Percentiles rank a stretch among this genome's conserved stretches.
These are phyloP conservation scores for Cabera pusaria DNA, from an alignment of 2,888 invertebrate species.

Conservation along the genomic window DNA sequence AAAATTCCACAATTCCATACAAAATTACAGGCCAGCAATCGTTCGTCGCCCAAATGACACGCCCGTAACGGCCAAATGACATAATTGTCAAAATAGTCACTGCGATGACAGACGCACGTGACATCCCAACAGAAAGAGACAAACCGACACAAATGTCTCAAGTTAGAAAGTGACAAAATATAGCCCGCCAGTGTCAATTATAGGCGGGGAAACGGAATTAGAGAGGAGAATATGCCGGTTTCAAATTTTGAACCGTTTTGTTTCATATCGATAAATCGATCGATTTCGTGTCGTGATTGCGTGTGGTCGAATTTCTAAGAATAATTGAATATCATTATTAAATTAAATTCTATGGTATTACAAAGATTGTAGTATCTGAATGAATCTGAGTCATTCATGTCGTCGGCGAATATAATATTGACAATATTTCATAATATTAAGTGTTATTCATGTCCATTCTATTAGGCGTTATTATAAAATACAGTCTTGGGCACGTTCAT, in stretches of 20 bases:
- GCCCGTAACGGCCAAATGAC: conserved; percentile 80
- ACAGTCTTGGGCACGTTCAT: conserved; percentile 68
- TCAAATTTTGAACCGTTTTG: conserved; percentile 81
- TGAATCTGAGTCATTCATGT: conserved; percentile 65
- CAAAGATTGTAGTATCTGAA: conserved; percentile 66
- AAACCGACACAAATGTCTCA: conserved; percentile 26
- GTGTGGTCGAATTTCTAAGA: conserved; percentile 80
- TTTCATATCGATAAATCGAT: conserved; percentile 81
- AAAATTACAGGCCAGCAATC: conserved; percentile 77
- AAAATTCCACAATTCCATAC: conserved; percentile 73
- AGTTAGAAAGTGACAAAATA: conserved; percentile 49
- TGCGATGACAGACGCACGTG: conserved; percentile 78
- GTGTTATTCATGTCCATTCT: conserved; percentile 49
- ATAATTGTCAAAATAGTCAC: conserved; percentile 83
- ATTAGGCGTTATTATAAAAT: conserved; percentile 50
- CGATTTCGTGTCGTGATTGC: conserved; percentile 71
- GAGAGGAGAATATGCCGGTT: conserved; percentile 72
- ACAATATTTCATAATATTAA: conserved; percentile 61
- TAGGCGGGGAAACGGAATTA: conserved; percentile 82
- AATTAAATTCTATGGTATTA: conserved; percentile 67
- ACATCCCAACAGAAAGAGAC: conserved; percentile 60
- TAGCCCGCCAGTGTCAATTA: conserved; percentile 80
- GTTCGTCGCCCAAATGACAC: conserved; percentile 80
- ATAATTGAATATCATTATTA: conserved; percentile 79
- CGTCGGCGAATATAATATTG: conserved; percentile 56